Percentiles rank a stretch among this genome's conserved stretches.
phyloP scores from a whole-genome alignment of 2,113 vertebrate genomes.

The Leucoraja erinaceus region DNA sequence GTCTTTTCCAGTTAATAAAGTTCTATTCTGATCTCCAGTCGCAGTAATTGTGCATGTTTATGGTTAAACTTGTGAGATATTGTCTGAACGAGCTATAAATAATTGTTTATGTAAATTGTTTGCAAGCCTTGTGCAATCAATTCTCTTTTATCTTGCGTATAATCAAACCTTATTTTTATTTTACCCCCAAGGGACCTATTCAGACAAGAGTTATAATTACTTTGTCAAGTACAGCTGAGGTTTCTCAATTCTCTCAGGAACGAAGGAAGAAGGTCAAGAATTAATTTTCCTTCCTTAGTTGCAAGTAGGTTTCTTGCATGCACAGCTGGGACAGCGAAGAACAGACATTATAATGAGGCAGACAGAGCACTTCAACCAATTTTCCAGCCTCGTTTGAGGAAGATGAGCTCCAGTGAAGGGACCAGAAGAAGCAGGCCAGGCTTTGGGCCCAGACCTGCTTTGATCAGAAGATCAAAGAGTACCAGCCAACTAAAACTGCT shows the following conservation, averaged over 20 bases:
- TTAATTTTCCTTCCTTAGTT: neutral
- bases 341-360: neutral
- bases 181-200: neutral
- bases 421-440: neutral
- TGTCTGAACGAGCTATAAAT: neutral
- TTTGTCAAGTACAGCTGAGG: neutral
- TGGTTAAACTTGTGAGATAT: neutral
- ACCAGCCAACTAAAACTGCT: neutral
- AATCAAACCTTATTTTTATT: neutral
- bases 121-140: neutral
- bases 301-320: neutral
- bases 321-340: neutral
- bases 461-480: neutral
- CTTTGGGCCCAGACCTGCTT: neutral
- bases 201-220: neutral
- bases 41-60: neutral
- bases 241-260: neutral
- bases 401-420: neutral
- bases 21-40: neutral
- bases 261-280: neutral
- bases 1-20: neutral
- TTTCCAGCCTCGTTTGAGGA: neutral
- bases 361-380: neutral
- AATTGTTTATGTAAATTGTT: neutral
- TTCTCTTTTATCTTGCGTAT: neutral